Percentiles rank a stretch among this genome's conserved stretches.
Evolutionary conservation across 53 echinoderm and acorn worm species (phyloP).

Genomic region (Holothuria leucospilota): DNA sequence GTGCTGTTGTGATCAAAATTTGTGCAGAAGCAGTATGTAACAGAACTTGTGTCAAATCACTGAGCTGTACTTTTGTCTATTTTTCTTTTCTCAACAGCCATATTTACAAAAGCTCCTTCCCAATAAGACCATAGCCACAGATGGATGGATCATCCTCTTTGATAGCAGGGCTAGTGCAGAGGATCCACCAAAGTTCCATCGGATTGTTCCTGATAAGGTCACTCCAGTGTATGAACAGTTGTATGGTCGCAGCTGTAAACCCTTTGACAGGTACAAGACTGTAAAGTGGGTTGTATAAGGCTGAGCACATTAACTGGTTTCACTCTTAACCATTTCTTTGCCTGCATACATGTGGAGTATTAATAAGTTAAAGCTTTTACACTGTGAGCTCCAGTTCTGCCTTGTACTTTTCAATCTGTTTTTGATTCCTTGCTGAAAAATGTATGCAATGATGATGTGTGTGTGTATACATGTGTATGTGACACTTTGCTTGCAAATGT

Average conservation of each 20-base stretch:
- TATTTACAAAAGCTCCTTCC: conserved; percentile 37
- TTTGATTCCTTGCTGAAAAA: too few relatives aligned
- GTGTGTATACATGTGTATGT: too few relatives aligned
- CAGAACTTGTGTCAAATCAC: background rate
- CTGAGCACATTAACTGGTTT: too few relatives aligned
- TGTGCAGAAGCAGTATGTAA: background rate
- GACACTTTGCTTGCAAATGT: too few relatives aligned
- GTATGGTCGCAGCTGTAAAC: conserved; percentile 76
- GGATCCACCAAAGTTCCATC: conserved; percentile 75
- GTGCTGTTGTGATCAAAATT: too few relatives aligned
- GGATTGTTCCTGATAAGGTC: conserved; percentile 65
- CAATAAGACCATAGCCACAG: conserved; percentile 37
- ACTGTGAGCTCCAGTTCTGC: too few relatives aligned
- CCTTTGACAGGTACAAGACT: conserved; percentile 67
- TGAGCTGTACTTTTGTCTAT: background rate
- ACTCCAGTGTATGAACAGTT: conserved; percentile 69
- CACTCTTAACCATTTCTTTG: too few relatives aligned
- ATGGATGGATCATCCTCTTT: conserved; percentile 88
- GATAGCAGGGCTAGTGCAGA: conserved; percentile 88
- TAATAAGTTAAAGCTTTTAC: too few relatives aligned
- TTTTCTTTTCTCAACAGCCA: conserved; percentile 29
- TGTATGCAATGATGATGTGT: too few relatives aligned
- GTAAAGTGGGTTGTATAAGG: too few relatives aligned
- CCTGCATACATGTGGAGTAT: too few relatives aligned
- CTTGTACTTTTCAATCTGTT: too few relatives aligned